Evolutionary conservation across 2,797 vertebrate genomes (phyloP).

Genomic region (Hypotaenidia okinawae): DNA sequence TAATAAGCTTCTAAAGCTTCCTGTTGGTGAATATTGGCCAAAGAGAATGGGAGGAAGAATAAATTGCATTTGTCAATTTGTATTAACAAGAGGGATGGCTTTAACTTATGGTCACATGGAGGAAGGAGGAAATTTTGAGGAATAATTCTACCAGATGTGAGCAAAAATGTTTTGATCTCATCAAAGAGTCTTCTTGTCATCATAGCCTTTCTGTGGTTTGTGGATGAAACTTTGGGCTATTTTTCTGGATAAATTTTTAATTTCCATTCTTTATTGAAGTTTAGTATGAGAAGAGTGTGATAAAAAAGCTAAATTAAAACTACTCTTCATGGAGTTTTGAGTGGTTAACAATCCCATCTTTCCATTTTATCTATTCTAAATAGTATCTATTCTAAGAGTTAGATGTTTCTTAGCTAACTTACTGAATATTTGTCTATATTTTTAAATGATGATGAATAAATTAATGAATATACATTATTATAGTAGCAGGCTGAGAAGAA

Average conservation of each 20-base stretch:
- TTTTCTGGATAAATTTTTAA: background rate
- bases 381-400: background rate
- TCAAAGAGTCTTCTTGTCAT: background rate
- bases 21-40: background rate
- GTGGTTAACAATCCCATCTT: background rate
- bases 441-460: constrained; percentile 16
- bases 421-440: background rate
- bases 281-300: background rate
- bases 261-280: background rate
- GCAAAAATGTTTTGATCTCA: background rate
- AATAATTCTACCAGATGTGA: background rate
- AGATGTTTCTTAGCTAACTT: background rate
- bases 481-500: background rate
- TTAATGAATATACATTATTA: background rate
- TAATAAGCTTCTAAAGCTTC: background rate
- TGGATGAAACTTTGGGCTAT: background rate
- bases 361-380: background rate
- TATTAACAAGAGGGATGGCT: background rate
- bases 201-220: background rate
- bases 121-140: background rate
- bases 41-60: background rate
- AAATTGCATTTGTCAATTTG: background rate
- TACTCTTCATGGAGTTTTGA: background rate
- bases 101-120: background rate
- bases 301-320: background rate